Conservation (phyloP, 2,113 vertebrate species). For the Arvicanthis niloticus region DNA sequence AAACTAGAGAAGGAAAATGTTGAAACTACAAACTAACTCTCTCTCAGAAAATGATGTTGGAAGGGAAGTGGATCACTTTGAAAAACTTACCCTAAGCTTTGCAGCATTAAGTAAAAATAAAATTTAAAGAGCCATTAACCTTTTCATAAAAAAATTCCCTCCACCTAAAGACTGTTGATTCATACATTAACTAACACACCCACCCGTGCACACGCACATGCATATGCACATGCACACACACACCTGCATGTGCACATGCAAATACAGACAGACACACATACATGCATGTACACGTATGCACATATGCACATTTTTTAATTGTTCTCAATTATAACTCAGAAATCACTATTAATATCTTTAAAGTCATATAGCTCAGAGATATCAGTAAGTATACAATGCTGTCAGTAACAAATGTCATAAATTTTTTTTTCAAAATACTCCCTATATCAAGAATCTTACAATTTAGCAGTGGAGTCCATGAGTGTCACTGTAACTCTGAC, state of each 20-base stretch:
- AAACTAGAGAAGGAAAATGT: background rate
- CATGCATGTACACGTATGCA: background rate
- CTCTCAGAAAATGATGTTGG: slow-evolving; percentile 27
- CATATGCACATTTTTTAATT: background rate
- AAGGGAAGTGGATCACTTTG: background rate
- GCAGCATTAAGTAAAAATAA: background rate
- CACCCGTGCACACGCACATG: background rate
- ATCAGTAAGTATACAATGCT: background rate
- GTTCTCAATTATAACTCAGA: slow-evolving; percentile 5
- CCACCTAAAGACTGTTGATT: background rate
- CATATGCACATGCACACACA: too few species aligned
- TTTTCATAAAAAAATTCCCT: background rate
- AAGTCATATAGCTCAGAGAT: background rate
- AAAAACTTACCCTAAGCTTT: background rate
- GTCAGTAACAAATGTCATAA: slow-evolving; percentile 8
- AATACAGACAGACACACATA: background rate
- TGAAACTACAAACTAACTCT: slow-evolving; percentile 8
- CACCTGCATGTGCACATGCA: background rate
- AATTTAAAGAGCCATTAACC: background rate
- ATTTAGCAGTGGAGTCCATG: background rate
- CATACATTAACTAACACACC: background rate
- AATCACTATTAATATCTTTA: background rate
- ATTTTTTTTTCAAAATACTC: slow-evolving; percentile 27
- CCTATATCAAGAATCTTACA: background rate
- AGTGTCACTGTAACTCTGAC: slow-evolving; percentile 26